A percentile compares a stretch with the other conserved stretches of the same genome.
These are phyloP conservation scores for Tromatobia lineatoria DNA, from an alignment of 2,888 invertebrate species.

Conservation along the genomic window DNA sequence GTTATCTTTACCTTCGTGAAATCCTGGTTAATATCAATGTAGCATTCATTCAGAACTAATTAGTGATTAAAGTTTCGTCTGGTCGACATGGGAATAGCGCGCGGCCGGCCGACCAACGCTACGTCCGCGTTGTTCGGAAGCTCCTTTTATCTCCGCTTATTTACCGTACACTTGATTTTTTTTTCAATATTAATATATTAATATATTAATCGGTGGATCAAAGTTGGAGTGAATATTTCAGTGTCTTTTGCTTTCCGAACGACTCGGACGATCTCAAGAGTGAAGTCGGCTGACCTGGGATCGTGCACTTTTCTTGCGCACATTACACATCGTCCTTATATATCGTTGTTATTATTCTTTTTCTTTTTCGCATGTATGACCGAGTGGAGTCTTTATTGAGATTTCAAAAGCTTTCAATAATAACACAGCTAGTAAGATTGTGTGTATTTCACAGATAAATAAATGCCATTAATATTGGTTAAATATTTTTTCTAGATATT, in stretches of 20 bases:
- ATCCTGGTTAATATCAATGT: conserved; percentile 85
- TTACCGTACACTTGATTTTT: conserved; percentile 3
- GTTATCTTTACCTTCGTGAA: conserved; percentile 85
- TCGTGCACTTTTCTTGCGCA: conserved; percentile 62
- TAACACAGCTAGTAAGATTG: conserved; percentile 14
- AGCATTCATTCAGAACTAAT: conserved; percentile 85
- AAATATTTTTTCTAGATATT: conserved; percentile 57
- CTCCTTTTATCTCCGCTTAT: conserved; percentile 41
- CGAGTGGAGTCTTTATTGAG: conserved; percentile 45
- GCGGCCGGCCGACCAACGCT: conserved; percentile 64
- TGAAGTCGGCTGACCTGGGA: conserved; percentile 63
- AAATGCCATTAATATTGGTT: conserved; percentile 16
- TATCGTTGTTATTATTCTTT: conserved; percentile 51
- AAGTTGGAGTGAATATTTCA: neutral
- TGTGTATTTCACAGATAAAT: conserved; percentile 29
- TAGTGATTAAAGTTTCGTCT: conserved; percentile 81
- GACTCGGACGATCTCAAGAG: conserved; percentile 61
- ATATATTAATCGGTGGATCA: conserved; percentile 1
- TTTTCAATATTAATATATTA: neutral
- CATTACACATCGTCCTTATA: conserved; percentile 60
- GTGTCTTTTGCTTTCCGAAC: conserved; percentile 65
- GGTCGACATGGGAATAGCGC: conserved; percentile 75
- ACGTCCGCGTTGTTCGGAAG: conserved; percentile 67
- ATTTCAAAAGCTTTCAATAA: conserved; percentile 47
- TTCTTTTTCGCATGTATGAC: conserved; percentile 7